A percentile compares a stretch with the other conserved stretches of the same genome.
Evolutionary conservation across 2,888 invertebrate genomes (phyloP).

Genomic region (Sinodicranocentrus sp.): DNA sequence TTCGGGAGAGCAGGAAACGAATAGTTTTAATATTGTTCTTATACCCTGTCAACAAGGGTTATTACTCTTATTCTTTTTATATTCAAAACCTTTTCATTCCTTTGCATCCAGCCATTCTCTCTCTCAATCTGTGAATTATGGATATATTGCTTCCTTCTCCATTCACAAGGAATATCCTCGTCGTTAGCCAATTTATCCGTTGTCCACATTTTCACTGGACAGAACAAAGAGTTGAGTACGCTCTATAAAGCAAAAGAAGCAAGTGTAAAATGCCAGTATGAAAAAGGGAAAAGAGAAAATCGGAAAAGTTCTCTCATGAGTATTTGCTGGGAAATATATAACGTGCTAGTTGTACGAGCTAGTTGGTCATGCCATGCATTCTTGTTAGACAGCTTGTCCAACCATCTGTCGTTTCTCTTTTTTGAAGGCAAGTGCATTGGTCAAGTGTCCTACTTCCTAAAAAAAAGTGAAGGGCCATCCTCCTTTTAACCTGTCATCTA

Average conservation of each 20-base stretch:
- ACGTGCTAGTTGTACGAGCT: background rate
- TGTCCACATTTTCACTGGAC: background rate
- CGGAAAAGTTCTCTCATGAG: background rate
- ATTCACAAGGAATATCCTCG: constrained; percentile 40
- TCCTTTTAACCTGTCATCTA: constrained; percentile 39
- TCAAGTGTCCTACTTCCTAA: constrained; percentile 59
- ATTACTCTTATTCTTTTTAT: constrained; percentile 37
- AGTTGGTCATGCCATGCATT: constrained; percentile 3
- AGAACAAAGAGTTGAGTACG: background rate
- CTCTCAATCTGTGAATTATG: constrained; percentile 6
- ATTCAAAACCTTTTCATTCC: constrained; percentile 33
- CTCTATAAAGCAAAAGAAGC: background rate
- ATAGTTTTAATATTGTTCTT: constrained; percentile 45
- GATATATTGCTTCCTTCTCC: background rate
- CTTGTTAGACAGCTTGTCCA: constrained; percentile 18
- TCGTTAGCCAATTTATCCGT: constrained; percentile 6
- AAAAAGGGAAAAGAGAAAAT: constrained; percentile 14
- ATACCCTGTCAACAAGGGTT: constrained; percentile 40
- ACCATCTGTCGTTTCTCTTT: constrained; percentile 40
- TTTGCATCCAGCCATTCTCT: background rate
- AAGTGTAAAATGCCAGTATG: background rate
- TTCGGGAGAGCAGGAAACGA: constrained; percentile 55
- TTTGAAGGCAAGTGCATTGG: constrained; percentile 50
- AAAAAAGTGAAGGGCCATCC: constrained; percentile 24
- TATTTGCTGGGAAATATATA: background rate